phyloP scores from a whole-genome alignment of 2,888 invertebrate genomes.

The Pherbina coryleti region DNA sequence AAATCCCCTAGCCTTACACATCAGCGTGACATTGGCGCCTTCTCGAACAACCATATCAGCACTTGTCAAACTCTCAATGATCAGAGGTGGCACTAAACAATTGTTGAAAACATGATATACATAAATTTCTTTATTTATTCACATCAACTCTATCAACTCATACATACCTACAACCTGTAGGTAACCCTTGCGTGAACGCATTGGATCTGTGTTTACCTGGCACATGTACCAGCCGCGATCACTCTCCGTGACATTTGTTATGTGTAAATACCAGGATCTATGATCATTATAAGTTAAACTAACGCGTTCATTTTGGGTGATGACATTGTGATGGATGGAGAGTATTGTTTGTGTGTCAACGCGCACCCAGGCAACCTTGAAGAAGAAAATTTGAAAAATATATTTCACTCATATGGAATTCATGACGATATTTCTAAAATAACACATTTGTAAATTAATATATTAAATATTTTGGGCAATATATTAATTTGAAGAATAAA shows the following conservation, averaged over 20 bases:
- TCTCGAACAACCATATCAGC: conserved; percentile 93
- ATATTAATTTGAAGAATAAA: no score
- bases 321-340: conserved; percentile 91
- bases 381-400: no score
- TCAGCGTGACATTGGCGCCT: conserved; percentile 88
- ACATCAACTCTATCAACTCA: neutral
- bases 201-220: conserved; percentile 94
- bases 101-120: neutral
- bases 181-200: conserved; percentile 90
- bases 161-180: conserved; percentile 90
- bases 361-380: conserved; percentile 91
- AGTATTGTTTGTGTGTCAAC: conserved; percentile 93
- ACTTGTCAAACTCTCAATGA: conserved; percentile 90
- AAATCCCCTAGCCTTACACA: conserved; percentile 89
- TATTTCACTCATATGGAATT: no score
- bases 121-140: neutral
- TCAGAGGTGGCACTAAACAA: conserved; percentile 86
- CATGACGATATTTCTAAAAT: no score
- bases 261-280: conserved; percentile 91
- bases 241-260: conserved; percentile 87
- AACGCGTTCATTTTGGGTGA: conserved; percentile 90
- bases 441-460: no score
- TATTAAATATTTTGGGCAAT: no score
- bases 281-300: conserved; percentile 90
- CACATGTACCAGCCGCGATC: conserved; percentile 95